Base-by-base conservation (phyloP, 1,140 invertebrate species). In the Nixonia krombeini region DNA sequence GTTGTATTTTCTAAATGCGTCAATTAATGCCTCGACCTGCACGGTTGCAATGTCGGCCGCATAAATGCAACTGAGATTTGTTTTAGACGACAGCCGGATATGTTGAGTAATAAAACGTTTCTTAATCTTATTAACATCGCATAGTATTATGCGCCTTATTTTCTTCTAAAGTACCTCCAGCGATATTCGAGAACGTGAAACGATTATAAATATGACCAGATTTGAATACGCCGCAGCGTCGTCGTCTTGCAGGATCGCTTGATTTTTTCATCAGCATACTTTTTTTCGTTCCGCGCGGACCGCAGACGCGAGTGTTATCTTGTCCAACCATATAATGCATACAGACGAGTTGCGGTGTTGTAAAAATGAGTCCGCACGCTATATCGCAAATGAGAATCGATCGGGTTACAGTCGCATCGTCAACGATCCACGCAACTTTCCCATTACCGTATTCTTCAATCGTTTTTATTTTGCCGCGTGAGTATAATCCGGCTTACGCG, bases 381-480 rank as follows among this genome's bases (percentile, higher is more conserved):
- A 47, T 44, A 12, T 46, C 49, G 41, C 51, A 65, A 65, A 65
- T 58, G 62, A 41, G 40, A 58, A 58, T 65, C 53, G 62, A 65
- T 58, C 62, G 62, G 47, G 42, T 58, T 53, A 49, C 42, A 49
- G 55, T 49, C 44, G 52, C 55, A 53, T 55, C 52, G 44, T 65
- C 41, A 53, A 26, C 49, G 47, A 58, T 65, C 55, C 55, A 53
- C 37, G 35, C 44, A 53, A 66, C 41, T 53, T 66, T 53, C 35
- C 50, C 50, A 66, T 66, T 58, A 58, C 53, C 23, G 28, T 51
- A 26, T 51, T 63, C 50, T 15, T 41, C 38, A 41, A 18, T 41
- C 38, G 17, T 21, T 41, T 41, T 41, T 41, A 41, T 41, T 41
- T 41, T 18, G 9, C 15, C 38, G n/a, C n/a, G n/a, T n/a, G 16